Base-by-base conservation (phyloP, 1,140 invertebrate genomes). In the Macrostomum lignano region DNA sequence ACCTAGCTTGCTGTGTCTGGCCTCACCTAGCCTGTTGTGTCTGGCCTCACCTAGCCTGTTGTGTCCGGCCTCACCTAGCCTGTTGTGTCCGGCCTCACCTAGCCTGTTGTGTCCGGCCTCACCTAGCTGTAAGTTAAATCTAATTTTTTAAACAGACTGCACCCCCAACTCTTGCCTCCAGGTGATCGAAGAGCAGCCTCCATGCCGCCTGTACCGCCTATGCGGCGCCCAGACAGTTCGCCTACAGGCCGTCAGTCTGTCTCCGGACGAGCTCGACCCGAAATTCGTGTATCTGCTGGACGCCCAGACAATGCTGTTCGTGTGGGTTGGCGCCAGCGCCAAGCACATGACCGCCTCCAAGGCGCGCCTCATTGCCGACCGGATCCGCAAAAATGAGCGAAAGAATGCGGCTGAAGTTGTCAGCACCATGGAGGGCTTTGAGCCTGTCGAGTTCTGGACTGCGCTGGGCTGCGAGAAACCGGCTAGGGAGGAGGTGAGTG, bases 321-420 rank as follows among this genome's bases (percentile, higher is more conserved):
- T 93, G 36, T 94, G 86, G 84, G 44, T 48, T 22, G 69, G 91
- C 7, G 72, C 71, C 39, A 73, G 71, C 45, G 71, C 81, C 0
- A 93, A 86, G 55, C 84, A 81, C 46, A 88, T 82, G 0, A 64
- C 93, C 1, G 78, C 78, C 47, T 86, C 81, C 0, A 93, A 93
- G 59, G 71, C 17, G 31, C 55, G 86, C 32, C 58, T 98, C 3
- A 71, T 94, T 62, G 76, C 82, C 2, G 91, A 94, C 52, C 94
- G 94, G 57, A 82, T 98, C 22, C 96, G 93, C 51, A 96, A 96
- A 60, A 81, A 88, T 51, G 91, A 98, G 58, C 61, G 86, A 13
- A 96, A 96, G 52, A 81, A 81, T 45, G 73, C 74, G 49, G 71
- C 79, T 1, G 79, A 91, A 45, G 75, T 96, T 28, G 60, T 75